These are phyloP conservation scores for Formica exsecta DNA, from an alignment of 1,140 invertebrate species.

Conservation along the genomic window DNA sequence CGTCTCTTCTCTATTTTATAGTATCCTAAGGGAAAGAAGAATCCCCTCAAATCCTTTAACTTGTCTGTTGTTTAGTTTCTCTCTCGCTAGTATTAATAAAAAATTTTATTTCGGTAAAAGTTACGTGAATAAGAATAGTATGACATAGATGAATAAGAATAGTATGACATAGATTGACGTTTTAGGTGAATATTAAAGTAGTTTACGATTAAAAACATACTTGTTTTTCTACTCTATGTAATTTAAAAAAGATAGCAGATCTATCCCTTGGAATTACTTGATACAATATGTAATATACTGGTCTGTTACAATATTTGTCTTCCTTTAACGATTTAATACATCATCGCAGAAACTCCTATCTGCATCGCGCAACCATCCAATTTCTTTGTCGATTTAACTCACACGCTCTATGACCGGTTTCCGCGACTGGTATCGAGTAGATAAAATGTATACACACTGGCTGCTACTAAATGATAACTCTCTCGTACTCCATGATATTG, in stretches of 20 bases:
- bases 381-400: conserved; percentile 73
- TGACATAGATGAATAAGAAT: too few species aligned
- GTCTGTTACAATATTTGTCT: not conserved
- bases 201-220: too few species aligned
- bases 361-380: conserved; percentile 44
- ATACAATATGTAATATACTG: not conserved
- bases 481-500: conserved; percentile 12
- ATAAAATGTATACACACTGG: conserved; percentile 51
- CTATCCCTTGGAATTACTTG: not conserved
- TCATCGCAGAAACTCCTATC: conserved; percentile 38
- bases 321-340: conserved; percentile 26
- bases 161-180: too few species aligned
- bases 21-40: too few species aligned
- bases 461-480: conserved; percentile 59
- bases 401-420: conserved; percentile 48
- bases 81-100: too few species aligned
- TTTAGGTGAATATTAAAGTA: too few species aligned
- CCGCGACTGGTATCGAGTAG: conserved; percentile 54
- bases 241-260: not conserved
- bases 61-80: too few species aligned
- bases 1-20: too few species aligned
- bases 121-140: too few species aligned
- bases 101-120: too few species aligned
- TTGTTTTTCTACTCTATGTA: too few species aligned
- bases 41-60: too few species aligned